Conservation (phyloP, 2,888 invertebrate species). For the Homarus gammarus region DNA sequence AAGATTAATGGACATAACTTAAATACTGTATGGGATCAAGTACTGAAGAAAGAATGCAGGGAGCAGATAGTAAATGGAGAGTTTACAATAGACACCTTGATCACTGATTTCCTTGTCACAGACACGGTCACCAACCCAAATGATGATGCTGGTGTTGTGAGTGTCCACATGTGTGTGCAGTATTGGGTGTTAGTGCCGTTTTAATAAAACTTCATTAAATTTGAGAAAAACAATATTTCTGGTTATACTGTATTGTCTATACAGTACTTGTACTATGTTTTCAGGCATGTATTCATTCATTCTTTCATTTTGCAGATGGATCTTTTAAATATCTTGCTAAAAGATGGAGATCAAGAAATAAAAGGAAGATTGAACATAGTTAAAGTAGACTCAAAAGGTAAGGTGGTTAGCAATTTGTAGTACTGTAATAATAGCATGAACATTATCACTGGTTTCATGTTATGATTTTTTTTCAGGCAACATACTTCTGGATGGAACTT, state of each 20-base stretch:
- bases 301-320: neutral
- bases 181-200: neutral
- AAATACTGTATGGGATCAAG: neutral
- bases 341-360: slow-evolving; percentile 29
- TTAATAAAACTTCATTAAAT: neutral
- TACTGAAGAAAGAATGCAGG: slow-evolving; percentile 22
- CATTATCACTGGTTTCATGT: neutral
- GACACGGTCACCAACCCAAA: neutral
- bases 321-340: slow-evolving; percentile 6
- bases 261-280: too few species aligned
- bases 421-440: neutral
- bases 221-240: too few species aligned
- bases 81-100: neutral
- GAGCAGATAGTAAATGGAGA: neutral
- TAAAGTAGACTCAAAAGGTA: slow-evolving; percentile 21
- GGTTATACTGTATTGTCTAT: too few species aligned
- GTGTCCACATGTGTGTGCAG: too few species aligned
- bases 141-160: slow-evolving; percentile 13
- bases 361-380: neutral
- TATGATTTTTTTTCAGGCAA: neutral
- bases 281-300: neutral
- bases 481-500: neutral
- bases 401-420: neutral
- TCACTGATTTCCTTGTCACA: neutral
- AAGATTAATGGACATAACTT: slow-evolving; percentile 19